Evolutionary conservation across 1,140 invertebrate species (phyloP).

Genomic region (Drosophila navojoa): DNA sequence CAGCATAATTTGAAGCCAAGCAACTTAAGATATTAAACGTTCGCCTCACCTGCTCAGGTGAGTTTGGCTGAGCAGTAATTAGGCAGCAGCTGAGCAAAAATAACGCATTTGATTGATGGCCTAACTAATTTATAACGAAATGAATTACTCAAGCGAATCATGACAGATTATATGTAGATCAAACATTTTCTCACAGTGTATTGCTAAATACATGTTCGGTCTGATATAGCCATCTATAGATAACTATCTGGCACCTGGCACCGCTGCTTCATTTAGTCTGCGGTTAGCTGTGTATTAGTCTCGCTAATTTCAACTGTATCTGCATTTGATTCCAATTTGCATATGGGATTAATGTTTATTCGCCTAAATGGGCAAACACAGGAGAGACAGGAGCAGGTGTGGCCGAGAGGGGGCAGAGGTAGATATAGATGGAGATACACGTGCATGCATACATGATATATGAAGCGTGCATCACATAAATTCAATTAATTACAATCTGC

Average conservation of each 20-base stretch:
- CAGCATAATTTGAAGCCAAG: too few relatives aligned
- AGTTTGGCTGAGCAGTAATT: too few relatives aligned
- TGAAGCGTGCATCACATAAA: constrained; percentile 39
- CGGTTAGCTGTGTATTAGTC: constrained; percentile 37
- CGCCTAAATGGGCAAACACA: constrained; percentile 8
- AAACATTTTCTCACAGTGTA: too few relatives aligned
- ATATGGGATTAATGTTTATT: constrained; percentile 40
- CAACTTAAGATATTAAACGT: too few relatives aligned
- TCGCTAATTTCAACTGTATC: constrained; percentile 34
- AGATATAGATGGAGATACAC: neutral
- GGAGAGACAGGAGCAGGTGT: neutral
- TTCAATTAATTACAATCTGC: constrained; percentile 67
- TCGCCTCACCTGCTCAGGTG: too few relatives aligned
- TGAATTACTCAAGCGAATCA: too few relatives aligned
- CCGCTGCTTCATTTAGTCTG: constrained; percentile 20
- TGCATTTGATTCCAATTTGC: constrained; percentile 47
- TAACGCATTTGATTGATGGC: too few relatives aligned
- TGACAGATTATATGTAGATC: too few relatives aligned
- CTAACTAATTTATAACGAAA: too few relatives aligned
- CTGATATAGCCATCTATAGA: too few relatives aligned
- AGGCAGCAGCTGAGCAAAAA: too few relatives aligned
- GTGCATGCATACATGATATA: constrained; percentile 18
- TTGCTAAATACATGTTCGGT: too few relatives aligned
- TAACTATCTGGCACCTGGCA: neutral
- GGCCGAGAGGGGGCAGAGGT: neutral